A percentile compares a stretch with the other conserved stretches of the same genome.
Conservation (phyloP, 2,888 invertebrate species). For the Drosophila fungiperda region DNA sequence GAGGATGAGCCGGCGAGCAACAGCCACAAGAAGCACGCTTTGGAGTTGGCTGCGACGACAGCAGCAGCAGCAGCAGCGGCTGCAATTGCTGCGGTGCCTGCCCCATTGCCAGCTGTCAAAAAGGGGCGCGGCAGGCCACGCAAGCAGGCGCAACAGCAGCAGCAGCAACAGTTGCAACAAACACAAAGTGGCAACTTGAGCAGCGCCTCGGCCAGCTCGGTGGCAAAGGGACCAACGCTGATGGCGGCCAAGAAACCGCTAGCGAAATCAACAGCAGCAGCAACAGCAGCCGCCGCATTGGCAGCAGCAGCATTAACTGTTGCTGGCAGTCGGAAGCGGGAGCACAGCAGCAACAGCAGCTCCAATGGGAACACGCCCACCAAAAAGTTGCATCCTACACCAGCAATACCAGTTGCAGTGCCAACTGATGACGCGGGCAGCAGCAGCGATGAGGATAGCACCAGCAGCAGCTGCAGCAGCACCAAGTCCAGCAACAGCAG, state of each 20-base stretch:
- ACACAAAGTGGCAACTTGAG: conserved; percentile 73
- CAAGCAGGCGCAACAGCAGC: conserved; percentile 76
- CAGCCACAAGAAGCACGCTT: conserved; percentile 46
- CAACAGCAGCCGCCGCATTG: conserved; percentile 45
- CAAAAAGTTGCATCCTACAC: conserved; percentile 74
- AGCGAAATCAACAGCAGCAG: conserved; percentile 41
- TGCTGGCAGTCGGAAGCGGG: conserved; percentile 81
- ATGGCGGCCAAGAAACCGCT: conserved; percentile 82
- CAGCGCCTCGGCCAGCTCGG: conserved; percentile 76
- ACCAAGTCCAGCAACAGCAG: conserved; percentile 34
- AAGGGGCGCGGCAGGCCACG: conserved; percentile 85
- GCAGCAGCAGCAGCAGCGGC: conserved; percentile 26
- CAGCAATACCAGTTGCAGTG: conserved; percentile 45
- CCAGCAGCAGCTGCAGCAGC: conserved; percentile 53
- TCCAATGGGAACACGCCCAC: conserved; percentile 70
- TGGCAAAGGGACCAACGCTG: conserved; percentile 82
- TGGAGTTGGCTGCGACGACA: conserved; percentile 34
- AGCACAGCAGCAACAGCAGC: conserved; percentile 67
- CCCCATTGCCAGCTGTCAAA: conserved; percentile 62
- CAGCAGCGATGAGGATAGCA: conserved; percentile 64
- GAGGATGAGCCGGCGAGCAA: conserved; percentile 74
- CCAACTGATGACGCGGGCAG: conserved; percentile 47
- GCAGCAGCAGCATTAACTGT: conserved; percentile 61
- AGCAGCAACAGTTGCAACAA: conserved; percentile 46
- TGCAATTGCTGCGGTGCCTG: conserved; percentile 27